Evolutionary conservation across 53 echinoderm and acorn worm species (phyloP).

Genomic region (Astropecten irregularis): DNA sequence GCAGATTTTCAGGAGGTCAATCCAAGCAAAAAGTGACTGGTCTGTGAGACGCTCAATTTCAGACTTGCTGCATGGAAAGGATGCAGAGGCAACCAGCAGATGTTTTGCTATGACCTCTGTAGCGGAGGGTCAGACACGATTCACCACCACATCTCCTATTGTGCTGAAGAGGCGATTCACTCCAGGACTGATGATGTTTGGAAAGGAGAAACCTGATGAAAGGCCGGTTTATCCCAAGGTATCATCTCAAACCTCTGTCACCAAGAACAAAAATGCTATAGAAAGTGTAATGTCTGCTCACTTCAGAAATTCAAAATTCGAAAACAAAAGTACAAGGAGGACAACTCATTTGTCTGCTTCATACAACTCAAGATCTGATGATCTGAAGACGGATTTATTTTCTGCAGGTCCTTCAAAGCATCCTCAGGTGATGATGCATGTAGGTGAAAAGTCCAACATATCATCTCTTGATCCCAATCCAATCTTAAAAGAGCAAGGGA

Average conservation of each 20-base stretch:
- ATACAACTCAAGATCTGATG: no score
- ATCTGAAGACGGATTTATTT: no score
- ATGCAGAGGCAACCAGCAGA: background rate
- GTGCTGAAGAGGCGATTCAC: conserved; percentile 16
- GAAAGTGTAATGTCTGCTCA: background rate
- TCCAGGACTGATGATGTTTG: background rate
- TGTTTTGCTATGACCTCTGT: background rate
- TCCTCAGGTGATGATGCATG: no score
- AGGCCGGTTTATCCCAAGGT: background rate
- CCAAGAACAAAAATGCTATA: background rate
- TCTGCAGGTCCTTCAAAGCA: no score
- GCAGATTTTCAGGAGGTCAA: conserved; percentile 39
- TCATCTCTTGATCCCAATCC: no score
- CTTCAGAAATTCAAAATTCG: background rate
- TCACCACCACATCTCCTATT: conserved; percentile 16
- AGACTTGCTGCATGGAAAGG: background rate
- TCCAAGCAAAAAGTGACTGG: background rate
- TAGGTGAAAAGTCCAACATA: no score
- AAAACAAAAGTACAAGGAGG: background rate
- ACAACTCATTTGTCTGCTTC: no score
- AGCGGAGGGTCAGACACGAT: background rate
- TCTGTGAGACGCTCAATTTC: background rate
- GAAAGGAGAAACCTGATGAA: background rate
- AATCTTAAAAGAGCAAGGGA: no score
- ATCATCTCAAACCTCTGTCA: background rate